Conservation (phyloP, 2,797 vertebrate species). For the Ambastaia sidthimunki region DNA sequence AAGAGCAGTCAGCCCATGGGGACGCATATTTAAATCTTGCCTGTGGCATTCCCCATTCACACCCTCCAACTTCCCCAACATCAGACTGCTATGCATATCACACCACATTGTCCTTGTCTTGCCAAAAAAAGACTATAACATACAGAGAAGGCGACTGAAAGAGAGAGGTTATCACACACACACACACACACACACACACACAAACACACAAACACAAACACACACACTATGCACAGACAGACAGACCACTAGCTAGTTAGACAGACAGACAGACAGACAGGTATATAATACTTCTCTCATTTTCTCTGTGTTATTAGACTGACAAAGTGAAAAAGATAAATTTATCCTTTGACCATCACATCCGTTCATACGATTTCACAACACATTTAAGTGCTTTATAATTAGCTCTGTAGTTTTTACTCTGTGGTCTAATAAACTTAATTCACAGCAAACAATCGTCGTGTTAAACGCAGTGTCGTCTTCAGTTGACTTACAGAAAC, state of each 20-base stretch:
- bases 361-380: neutral
- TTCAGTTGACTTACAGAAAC: slow-evolving; percentile 6
- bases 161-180: too few relatives aligned
- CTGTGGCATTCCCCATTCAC: neutral
- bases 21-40: neutral
- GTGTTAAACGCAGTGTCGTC: neutral
- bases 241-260: neutral
- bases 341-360: neutral
- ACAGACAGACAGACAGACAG: neutral
- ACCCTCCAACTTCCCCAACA: neutral
- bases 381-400: slow-evolving; percentile 23
- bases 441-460: slow-evolving; percentile 5
- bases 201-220: neutral
- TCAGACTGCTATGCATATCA: neutral
- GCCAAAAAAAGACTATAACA: too few relatives aligned
- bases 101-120: neutral
- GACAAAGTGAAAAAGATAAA: neutral
- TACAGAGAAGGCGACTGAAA: too few relatives aligned
- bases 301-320: neutral
- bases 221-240: neutral
- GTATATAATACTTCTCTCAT: neutral
- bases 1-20: neutral
- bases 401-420: neutral
- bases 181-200: neutral
- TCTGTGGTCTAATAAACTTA: neutral